A percentile compares a stretch with the other conserved stretches of the same genome.
These are phyloP conservation scores for Dreissena rostriformis DNA, from an alignment of 1,140 invertebrate genomes.

Conservation along the genomic window DNA sequence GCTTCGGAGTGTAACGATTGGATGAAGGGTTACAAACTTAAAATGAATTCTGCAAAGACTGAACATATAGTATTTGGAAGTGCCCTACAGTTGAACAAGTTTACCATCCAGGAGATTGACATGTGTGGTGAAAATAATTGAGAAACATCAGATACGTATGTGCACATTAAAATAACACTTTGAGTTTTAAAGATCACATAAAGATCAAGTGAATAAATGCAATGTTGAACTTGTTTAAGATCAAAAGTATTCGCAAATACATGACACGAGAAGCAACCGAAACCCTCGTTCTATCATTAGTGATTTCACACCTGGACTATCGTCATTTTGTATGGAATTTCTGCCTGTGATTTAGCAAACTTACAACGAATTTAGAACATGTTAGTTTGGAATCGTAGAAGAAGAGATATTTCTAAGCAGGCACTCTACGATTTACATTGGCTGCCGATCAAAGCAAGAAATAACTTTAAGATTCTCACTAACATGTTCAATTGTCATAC, in stretches of 20 bases:
- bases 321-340: constrained; percentile 10
- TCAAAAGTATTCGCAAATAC: constrained; percentile 16
- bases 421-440: constrained; percentile 3
- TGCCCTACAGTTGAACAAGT: background rate
- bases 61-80: constrained; percentile 5
- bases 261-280: background rate
- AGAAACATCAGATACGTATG: constrained; percentile 1
- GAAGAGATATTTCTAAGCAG: background rate
- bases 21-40: constrained; percentile 8
- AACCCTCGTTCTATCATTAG: background rate
- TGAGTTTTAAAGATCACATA: constrained; percentile 15
- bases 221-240: constrained; percentile 1
- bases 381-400: constrained; percentile 8
- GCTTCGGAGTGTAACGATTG: background rate
- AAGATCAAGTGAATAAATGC: background rate
- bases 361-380: constrained; percentile 18
- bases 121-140: background rate
- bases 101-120: background rate
- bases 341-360: background rate
- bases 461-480: background rate
- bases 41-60: constrained; percentile 14
- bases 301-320: constrained; percentile 16
- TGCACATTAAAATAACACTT: background rate
- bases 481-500: constrained; percentile 2
- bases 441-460: constrained; percentile 1